A percentile compares a stretch with the other conserved stretches of the same genome.
phyloP scores from a whole-genome alignment of 2,113 vertebrate species.

The Indicator maculatus region DNA sequence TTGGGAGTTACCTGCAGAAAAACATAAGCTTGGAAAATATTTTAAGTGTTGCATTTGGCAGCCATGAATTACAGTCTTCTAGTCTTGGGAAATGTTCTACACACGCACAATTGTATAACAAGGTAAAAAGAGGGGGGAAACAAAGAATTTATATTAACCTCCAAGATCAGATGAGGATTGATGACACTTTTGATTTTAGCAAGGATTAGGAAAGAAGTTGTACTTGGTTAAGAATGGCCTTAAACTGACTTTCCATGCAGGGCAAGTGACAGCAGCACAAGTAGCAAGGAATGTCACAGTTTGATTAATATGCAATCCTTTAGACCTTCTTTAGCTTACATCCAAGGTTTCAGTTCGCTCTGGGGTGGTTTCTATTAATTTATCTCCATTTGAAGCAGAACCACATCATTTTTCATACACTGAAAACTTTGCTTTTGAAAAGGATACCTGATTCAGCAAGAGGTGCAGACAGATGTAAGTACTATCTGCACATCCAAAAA shows the following conservation, averaged over 20 bases:
- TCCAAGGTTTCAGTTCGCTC: constrained; percentile 7
- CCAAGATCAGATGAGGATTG: neutral
- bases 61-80: neutral
- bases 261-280: neutral
- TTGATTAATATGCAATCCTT: constrained; percentile 39
- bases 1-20: neutral
- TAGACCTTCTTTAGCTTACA: constrained; percentile 14
- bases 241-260: neutral
- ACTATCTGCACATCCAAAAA: neutral
- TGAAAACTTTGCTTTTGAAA: constrained; percentile 9
- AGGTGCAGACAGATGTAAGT: neutral
- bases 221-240: neutral
- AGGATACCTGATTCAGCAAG: neutral
- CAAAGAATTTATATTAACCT: neutral
- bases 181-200: neutral
- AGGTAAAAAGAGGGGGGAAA: neutral
- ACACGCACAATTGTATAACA: neutral
- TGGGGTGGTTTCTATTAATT: constrained; percentile 22
- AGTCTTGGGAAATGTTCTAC: neutral
- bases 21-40: neutral
- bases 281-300: neutral
- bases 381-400: constrained; percentile 33
- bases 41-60: neutral
- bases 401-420: neutral
- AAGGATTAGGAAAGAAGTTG: neutral